phyloP scores from a whole-genome alignment of 2,888 invertebrate genomes.

The Embidobia sp. region DNA sequence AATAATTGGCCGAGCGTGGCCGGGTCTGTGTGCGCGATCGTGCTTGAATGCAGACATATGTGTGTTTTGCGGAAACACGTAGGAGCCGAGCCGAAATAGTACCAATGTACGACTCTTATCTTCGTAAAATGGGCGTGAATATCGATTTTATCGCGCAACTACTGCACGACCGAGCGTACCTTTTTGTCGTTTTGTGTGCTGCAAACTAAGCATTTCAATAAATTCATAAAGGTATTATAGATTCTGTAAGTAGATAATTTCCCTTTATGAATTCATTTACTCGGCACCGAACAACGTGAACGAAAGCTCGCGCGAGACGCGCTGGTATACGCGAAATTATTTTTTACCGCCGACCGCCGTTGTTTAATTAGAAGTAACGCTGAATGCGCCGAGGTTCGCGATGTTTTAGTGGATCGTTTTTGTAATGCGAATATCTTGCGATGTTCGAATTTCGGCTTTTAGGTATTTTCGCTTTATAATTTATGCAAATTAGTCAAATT shows the following conservation, averaged over 20 bases:
- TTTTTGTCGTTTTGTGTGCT: slow-evolving; percentile 53
- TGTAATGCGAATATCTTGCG: slow-evolving; percentile 1
- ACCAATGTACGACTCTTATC: slow-evolving; percentile 61
- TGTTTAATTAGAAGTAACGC: slow-evolving; percentile 5
- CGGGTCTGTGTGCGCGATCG: too few species aligned
- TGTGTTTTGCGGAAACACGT: slow-evolving; percentile 52
- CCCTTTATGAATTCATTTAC: slow-evolving; percentile 58
- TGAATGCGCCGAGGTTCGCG: not conserved
- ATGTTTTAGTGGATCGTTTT: not conserved
- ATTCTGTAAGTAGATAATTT: slow-evolving; percentile 57
- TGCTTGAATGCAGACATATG: too few species aligned
- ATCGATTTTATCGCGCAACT: slow-evolving; percentile 62
- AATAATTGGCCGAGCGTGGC: slow-evolving; percentile 30
- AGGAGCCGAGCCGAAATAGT: slow-evolving; percentile 48
- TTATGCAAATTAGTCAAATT: too few species aligned
- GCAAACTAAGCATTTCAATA: slow-evolving; percentile 61
- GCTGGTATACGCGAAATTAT: slow-evolving; percentile 28
- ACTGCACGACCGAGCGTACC: slow-evolving; percentile 45
- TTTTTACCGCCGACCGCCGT: slow-evolving; percentile 13
- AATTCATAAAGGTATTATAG: slow-evolving; percentile 62
- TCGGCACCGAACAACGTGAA: slow-evolving; percentile 39
- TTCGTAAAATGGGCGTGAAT: slow-evolving; percentile 59
- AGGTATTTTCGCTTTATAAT: too few species aligned
- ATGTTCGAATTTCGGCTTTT: not conserved
- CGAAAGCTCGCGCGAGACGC: slow-evolving; percentile 46